These are phyloP conservation scores for Prinia subflava DNA, from an alignment of 2,113 vertebrate genomes.

Conservation along the genomic window DNA sequence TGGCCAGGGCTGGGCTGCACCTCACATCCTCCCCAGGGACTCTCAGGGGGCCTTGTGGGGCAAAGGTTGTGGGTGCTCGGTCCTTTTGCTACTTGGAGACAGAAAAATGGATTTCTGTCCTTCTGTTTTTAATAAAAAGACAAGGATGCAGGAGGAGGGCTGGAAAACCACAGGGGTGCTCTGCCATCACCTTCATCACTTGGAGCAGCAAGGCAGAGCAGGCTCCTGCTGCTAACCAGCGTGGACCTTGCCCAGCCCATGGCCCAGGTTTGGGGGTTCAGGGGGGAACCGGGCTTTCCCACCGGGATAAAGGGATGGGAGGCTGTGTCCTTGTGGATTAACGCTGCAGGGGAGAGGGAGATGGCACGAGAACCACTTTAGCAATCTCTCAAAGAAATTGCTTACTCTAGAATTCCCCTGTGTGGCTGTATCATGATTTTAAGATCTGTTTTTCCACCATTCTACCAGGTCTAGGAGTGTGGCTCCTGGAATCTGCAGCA, in stretches of 20 bases:
- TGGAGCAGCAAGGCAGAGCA: not conserved
- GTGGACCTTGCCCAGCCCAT: not conserved
- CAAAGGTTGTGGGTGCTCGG: not conserved
- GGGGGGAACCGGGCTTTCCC: accelerated
- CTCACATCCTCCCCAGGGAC: accelerated
- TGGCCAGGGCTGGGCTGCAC: not conserved
- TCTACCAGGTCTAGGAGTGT: not conserved
- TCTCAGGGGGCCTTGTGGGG: not conserved
- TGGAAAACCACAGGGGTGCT: not conserved
- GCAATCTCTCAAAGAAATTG: not conserved
- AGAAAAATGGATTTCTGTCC: not conserved
- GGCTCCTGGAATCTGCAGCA: not conserved
- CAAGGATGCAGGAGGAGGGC: not conserved
- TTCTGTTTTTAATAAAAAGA: not conserved
- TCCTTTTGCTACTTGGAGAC: not conserved
- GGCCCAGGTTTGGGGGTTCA: not conserved
- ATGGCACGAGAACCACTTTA: not conserved
- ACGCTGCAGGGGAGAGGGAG: not conserved
- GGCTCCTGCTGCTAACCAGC: not conserved
- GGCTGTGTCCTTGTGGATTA: not conserved
- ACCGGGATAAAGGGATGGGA: accelerated
- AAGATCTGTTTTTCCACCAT: not conserved
- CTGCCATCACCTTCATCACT: not conserved
- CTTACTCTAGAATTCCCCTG: not conserved
- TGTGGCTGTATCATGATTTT: not conserved